These are phyloP conservation scores for Dryomyza anilis DNA, from an alignment of 2,888 invertebrate species.

Conservation along the genomic window DNA sequence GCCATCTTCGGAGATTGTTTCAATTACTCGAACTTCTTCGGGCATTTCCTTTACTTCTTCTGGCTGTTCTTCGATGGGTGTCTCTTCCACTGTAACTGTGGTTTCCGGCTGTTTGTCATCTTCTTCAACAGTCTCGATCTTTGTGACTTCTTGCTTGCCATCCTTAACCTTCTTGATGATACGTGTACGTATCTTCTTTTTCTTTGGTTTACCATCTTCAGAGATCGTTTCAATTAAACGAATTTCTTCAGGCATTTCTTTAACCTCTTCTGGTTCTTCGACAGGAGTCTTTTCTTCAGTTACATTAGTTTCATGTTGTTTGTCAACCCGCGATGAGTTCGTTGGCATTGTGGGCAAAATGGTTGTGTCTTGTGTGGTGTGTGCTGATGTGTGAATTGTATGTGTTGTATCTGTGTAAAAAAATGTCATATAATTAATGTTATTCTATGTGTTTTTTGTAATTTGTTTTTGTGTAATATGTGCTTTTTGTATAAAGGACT, in stretches of 20 bases:
- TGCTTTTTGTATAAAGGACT: constrained; percentile 45
- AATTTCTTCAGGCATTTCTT: constrained; percentile 11
- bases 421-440: constrained; percentile 41
- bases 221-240: constrained; percentile 29
- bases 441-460: constrained; percentile 22
- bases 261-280: constrained; percentile 32
- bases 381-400: constrained; percentile 59
- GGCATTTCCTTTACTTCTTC: constrained; percentile 48
- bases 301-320: constrained; percentile 36
- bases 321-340: no score
- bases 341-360: not conserved
- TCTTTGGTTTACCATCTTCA: constrained; percentile 43
- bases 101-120: constrained; percentile 58
- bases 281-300: constrained; percentile 36
- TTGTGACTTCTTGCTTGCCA: constrained; percentile 56
- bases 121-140: constrained; percentile 59
- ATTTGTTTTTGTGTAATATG: constrained; percentile 50
- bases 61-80: constrained; percentile 32
- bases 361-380: constrained; percentile 57
- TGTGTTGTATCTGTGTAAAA: constrained; percentile 58
- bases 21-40: constrained; percentile 46
- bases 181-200: constrained; percentile 53
- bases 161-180: constrained; percentile 56
- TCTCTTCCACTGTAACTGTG: constrained; percentile 44
- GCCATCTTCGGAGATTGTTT: constrained; percentile 33